Conservation (phyloP, 2,888 invertebrate genomes). For the Oscheius onirici region DNA sequence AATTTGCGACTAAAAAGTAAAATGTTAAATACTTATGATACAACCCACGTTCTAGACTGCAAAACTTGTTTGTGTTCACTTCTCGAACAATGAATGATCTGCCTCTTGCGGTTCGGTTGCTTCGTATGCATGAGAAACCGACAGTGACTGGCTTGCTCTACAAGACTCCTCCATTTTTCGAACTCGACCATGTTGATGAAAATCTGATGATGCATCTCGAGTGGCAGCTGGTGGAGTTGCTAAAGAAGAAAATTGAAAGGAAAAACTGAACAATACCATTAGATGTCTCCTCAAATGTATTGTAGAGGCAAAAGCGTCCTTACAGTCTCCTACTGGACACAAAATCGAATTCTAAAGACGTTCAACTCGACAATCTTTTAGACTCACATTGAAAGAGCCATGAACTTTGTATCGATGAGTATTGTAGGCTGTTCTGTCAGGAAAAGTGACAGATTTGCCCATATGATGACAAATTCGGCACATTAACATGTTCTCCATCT, state of each 20-base stretch:
- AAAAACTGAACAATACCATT: not conserved
- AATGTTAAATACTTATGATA: too few species aligned
- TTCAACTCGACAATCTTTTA: not conserved
- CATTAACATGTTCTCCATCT: conserved; percentile 34
- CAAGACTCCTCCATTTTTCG: conserved; percentile 44
- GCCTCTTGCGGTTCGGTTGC: conserved; percentile 47
- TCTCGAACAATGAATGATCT: conserved; percentile 49
- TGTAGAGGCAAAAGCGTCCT: conserved; percentile 47
- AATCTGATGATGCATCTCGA: conserved; percentile 51
- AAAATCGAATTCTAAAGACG: conserved; percentile 42
- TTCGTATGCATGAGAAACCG: conserved; percentile 52
- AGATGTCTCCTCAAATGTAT: conserved; percentile 44
- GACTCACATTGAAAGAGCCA: conserved; percentile 47
- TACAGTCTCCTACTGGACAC: conserved; percentile 42
- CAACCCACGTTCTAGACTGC: conserved; percentile 46
- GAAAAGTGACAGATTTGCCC: conserved; percentile 40
- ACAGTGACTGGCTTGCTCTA: conserved; percentile 40
- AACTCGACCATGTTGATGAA: conserved; percentile 50
- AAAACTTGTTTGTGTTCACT: conserved; percentile 52
- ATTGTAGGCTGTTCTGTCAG: conserved; percentile 39
- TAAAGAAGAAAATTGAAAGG: conserved; percentile 2
- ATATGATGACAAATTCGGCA: conserved; percentile 46
- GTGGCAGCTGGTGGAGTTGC: conserved; percentile 36
- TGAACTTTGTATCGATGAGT: conserved; percentile 53
- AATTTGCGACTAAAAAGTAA: conserved; percentile 43